Evolutionary conservation across 2,888 invertebrate genomes (phyloP).

Genomic region (Choreutis nemorana): DNA sequence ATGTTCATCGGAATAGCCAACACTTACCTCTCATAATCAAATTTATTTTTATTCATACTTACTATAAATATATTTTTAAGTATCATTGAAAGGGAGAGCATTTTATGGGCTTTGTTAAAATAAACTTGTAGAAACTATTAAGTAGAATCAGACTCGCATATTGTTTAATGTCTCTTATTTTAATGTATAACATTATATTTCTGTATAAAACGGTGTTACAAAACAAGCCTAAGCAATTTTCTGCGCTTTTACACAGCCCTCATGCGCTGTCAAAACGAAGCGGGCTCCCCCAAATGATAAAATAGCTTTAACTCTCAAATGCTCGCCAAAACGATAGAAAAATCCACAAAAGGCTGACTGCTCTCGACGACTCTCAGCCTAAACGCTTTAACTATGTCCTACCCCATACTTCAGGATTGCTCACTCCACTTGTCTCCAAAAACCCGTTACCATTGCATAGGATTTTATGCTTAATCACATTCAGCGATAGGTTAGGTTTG

Average conservation of each 20-base stretch:
- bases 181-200: no score
- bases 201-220: neutral
- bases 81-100: neutral
- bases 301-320: constrained; percentile 44
- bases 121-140: no score
- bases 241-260: constrained; percentile 17
- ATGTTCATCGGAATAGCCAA: no score
- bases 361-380: constrained; percentile 53
- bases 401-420: constrained; percentile 59
- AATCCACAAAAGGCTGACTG: constrained; percentile 55
- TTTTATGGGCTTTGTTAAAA: no score
- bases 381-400: constrained; percentile 66
- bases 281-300: constrained; percentile 51
- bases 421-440: constrained; percentile 66
- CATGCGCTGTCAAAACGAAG: constrained; percentile 46
- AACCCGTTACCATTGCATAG: constrained; percentile 47
- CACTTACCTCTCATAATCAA: no score
- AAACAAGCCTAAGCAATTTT: constrained; percentile 19
- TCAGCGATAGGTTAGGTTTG: constrained; percentile 34
- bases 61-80: constrained; percentile 1
- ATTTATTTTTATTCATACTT: no score
- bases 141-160: no score
- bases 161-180: no score
- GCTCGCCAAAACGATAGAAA: constrained; percentile 56
- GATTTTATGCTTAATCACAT: constrained; percentile 37